These are phyloP conservation scores for Trichechus manatus DNA, from an alignment of 2,113 vertebrate species.

Conservation along the genomic window DNA sequence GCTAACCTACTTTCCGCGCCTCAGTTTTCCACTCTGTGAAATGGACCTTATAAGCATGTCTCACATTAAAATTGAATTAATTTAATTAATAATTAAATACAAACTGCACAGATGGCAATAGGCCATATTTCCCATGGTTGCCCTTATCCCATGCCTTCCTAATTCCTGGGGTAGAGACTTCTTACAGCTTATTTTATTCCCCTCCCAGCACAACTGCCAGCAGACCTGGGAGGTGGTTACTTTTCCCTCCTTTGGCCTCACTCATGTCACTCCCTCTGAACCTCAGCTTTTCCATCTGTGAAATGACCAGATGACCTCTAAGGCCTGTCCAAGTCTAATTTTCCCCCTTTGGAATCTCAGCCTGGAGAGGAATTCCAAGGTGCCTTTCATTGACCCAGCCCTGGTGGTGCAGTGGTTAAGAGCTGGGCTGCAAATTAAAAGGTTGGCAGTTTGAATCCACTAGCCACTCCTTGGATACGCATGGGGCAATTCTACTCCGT, in stretches of 20 bases:
- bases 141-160: background rate
- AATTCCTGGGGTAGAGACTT: background rate
- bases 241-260: background rate
- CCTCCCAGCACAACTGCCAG: background rate
- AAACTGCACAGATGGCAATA: background rate
- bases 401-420: no score
- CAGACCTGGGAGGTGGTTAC: rapidly evolving
- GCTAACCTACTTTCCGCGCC: background rate
- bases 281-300: background rate
- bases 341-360: background rate
- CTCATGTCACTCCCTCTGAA: background rate
- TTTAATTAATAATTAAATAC: background rate
- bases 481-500: no score
- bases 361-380: background rate
- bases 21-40: conserved; percentile 3
- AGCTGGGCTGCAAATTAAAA: no score
- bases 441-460: no score
- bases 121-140: rapidly evolving
- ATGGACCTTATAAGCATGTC: background rate
- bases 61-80: no score
- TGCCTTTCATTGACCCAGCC: background rate
- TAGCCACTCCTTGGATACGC: no score
- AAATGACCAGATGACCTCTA: background rate
- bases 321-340: background rate
- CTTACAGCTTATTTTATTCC: background rate